phyloP scores from a whole-genome alignment of 2,888 invertebrate genomes.

The Synergus umbraculus region DNA sequence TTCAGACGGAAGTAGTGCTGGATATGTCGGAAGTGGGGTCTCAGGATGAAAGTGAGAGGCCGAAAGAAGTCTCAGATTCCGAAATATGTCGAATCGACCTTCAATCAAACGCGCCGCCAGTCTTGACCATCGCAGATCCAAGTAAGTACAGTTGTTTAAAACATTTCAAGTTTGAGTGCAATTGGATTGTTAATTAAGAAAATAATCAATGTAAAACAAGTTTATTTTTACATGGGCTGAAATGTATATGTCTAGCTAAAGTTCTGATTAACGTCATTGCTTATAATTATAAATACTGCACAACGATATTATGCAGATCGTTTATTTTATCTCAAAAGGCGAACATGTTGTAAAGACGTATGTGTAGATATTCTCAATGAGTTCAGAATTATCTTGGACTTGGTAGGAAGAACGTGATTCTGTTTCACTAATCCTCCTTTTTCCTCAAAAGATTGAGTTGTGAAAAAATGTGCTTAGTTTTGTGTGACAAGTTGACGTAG shows the following conservation, averaged over 20 bases:
- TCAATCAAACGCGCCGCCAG: constrained; percentile 5
- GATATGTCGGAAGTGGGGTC: constrained; percentile 50
- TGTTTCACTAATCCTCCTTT: not conserved
- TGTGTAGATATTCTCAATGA: not conserved
- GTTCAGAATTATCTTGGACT: constrained; percentile 27
- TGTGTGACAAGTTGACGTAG: constrained; percentile 14
- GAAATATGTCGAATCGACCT: constrained; percentile 35
- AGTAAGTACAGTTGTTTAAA: not conserved
- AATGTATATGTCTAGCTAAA: too few species aligned
- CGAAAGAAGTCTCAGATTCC: not conserved
- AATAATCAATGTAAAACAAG: too few species aligned
- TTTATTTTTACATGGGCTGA: too few species aligned
- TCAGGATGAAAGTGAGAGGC: not conserved
- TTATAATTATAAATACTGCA: not conserved
- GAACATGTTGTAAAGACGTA: not conserved
- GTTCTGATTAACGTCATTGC: not conserved
- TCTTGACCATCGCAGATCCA: constrained; percentile 5
- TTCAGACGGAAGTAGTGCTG: constrained; percentile 57
- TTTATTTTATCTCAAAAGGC: not conserved
- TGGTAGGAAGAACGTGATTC: constrained; percentile 11
- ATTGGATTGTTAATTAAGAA: too few species aligned
- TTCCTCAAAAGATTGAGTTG: constrained; percentile 16
- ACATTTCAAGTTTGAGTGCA: too few species aligned
- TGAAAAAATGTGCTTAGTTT: constrained; percentile 21
- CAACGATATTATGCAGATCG: not conserved